phyloP scores from a whole-genome alignment of 2,113 vertebrate species.

The Anthoscopus minutus region DNA sequence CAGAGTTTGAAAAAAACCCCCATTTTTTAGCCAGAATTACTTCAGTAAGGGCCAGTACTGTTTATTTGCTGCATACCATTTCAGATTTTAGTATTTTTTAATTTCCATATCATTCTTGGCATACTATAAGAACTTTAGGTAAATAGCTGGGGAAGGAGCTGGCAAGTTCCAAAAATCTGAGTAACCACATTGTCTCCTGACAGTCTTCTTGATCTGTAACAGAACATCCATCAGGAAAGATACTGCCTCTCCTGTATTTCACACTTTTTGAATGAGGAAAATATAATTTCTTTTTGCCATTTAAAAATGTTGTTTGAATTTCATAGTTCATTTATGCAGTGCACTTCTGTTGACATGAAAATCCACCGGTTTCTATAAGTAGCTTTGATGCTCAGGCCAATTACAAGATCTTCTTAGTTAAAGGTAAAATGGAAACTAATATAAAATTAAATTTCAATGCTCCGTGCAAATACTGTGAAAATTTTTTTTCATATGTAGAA shows the following conservation, averaged over 20 bases:
- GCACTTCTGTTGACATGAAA: background rate
- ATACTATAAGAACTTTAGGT: background rate
- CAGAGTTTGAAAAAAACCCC: fast-evolving
- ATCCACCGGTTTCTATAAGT: background rate
- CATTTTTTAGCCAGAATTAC: background rate
- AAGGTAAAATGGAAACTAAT: background rate
- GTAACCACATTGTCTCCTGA: background rate
- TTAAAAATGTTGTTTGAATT: background rate
- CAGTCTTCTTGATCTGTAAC: background rate
- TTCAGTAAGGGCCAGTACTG: background rate
- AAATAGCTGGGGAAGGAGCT: background rate
- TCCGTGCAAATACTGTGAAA: background rate
- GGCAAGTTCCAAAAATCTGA: background rate
- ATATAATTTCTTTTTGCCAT: background rate
- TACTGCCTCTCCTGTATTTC: background rate
- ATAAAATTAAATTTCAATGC: background rate
- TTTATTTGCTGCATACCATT: background rate
- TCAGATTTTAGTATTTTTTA: background rate
- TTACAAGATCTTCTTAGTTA: background rate
- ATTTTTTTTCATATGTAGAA: background rate
- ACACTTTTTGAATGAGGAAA: background rate
- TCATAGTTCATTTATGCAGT: background rate
- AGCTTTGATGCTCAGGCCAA: background rate
- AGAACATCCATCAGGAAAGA: background rate
- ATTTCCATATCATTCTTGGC: background rate